Base-by-base conservation (phyloP, 2,888 invertebrate species). In the Tetranychus truncatus region DNA sequence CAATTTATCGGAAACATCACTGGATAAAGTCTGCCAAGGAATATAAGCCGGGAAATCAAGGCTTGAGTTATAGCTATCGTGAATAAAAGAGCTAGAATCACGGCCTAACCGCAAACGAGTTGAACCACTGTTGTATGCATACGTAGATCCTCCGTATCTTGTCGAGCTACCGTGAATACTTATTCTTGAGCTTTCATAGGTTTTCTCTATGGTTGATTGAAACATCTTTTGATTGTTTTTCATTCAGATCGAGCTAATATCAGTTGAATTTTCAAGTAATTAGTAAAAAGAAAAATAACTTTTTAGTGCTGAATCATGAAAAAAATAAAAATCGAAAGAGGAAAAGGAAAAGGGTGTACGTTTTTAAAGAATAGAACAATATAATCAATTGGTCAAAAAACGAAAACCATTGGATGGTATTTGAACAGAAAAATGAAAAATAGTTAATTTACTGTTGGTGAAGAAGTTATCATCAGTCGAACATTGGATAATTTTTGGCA, bases 21-120 rank as follows among this genome's bases (percentile, higher is more conserved):
- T 77, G 9, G 79, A 79, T 20, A 79, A 72, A 15, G 79, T 79
- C 67, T 79, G 79, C 79, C 79, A 79, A 15, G 78, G 77, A n/a
- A 79, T 79, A 67, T 79, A 79, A 18, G 79, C 77, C 8, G 79
- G 79, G 20, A 78, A 78, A 66, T 79, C 79, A 34, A 79, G 77
- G 73, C 79, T 79, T 66, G 77, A 77, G 20, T 72, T 72, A 21
- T 69, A 69, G 15, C 69, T 69, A 4, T 69, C 69, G 34, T 69
- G 69, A 24, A 69, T 69, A 21, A 69, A 69, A 20, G 69, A 69
- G 20, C 34, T 69, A n/a, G 44, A 45, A 44, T 72, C 45, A 34
- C 44, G 45, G 34, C 20, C 34, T 72, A n/a, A 9, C 18, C 72
- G 34, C 44, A 72, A 18, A n/a, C 72, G 69, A 20, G 34, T 69